Evolutionary conservation across 92 coral and sea anemone genomes (phyloP), one percentile per base, ranked within the genome.

Genomic region (Epizoanthus rinbou): DNA sequence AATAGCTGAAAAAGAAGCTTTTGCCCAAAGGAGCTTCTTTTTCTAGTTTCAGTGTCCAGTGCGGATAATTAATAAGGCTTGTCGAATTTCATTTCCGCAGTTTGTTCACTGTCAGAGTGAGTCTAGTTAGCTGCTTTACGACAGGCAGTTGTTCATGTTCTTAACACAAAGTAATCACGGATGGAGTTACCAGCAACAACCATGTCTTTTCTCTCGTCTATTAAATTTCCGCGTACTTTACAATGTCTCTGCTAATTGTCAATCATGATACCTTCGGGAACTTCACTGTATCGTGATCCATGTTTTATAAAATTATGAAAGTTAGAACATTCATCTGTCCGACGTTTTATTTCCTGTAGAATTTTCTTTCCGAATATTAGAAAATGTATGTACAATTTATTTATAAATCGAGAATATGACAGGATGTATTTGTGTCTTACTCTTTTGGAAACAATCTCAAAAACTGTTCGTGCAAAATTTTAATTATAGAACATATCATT

Each of bases 131-230:
- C 54, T 9, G 14, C 8, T 47, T 11, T 47, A 47, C 54, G 54
- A 47, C 14, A 7, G 54, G 14, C 53, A 50, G 14, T 9, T 3
- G 54, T 13, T 50, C 54, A 50, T 11, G 54, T 45, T 71, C 8
- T 39, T 70, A 70, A 53, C 75, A 70, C 75, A 69, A 37, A 69
- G 70, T n/a, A 37, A 70, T 70, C 50, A 39, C 45, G 76, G 15
- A 10, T 9, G 54, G 31, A 28, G 31, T 3, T 35, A 50, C 25
- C 0, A 4, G 25, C 11, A 15, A 69, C 58, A 71, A 43, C 43
- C 35, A 28, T 39, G 7, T 47, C 52, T 22, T 71, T 71, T 19
- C 31, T 35, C 17, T 45, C 24, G 31, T 71, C 73, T 67, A 67
- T 33, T 21, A 67, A 7, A 28, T 7, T 13, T n/a, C 76, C 8